A percentile compares a stretch with the other conserved stretches of the same genome.
phyloP scores from a whole-genome alignment of 2,113 vertebrate species.

The Percopsis transmontana region DNA sequence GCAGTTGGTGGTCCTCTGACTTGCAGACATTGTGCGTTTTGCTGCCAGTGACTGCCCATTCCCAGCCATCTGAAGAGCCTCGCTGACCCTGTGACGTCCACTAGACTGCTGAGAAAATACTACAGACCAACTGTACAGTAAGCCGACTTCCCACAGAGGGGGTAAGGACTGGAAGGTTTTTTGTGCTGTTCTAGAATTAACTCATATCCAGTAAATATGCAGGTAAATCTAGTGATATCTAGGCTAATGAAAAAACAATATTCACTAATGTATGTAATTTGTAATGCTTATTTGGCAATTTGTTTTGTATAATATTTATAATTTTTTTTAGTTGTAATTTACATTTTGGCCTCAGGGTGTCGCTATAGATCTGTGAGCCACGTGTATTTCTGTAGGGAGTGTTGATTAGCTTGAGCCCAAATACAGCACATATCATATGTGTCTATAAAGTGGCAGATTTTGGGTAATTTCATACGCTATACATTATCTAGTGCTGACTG shows the following conservation, averaged over 20 bases:
- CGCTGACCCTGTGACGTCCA: constrained; percentile 31
- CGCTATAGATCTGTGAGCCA: constrained; percentile 28
- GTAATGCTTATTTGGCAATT: too few relatives aligned
- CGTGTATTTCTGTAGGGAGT: neutral
- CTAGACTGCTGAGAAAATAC: constrained; percentile 45
- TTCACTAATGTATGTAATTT: too few relatives aligned
- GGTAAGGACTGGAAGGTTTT: constrained; percentile 4
- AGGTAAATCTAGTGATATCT: too few relatives aligned
- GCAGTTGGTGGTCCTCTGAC: constrained; percentile 54
- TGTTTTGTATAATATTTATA: too few relatives aligned
- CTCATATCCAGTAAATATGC: neutral
- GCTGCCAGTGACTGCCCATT: constrained; percentile 40
- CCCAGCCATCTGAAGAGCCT: constrained; percentile 32
- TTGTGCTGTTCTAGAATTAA: neutral
- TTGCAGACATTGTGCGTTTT: constrained; percentile 45
- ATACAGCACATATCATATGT: neutral
- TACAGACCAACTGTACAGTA: constrained; percentile 7
- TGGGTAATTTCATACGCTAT: neutral
- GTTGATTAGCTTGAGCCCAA: too few relatives aligned
- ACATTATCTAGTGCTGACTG: neutral
- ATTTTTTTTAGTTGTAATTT: neutral
- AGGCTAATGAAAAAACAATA: too few relatives aligned
- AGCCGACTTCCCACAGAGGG: constrained; percentile 13
- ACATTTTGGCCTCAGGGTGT: constrained; percentile 53
- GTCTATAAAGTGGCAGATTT: neutral